phyloP scores from a whole-genome alignment of 2,888 invertebrate species.

The Emmelina monodactyla region DNA sequence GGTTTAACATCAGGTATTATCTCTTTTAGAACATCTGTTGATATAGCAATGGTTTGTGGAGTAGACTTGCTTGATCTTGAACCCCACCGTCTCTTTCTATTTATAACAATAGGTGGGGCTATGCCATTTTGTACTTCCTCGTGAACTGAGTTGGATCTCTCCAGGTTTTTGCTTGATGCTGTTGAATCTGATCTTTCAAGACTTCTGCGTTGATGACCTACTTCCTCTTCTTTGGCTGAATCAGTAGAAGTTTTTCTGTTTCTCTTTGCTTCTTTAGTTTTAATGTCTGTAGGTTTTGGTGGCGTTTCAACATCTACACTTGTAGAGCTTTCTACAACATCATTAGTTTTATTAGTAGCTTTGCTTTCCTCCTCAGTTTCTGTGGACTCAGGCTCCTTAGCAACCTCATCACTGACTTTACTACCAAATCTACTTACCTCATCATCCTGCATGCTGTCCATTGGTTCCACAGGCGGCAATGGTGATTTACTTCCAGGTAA shows the following conservation, averaged over 20 bases:
- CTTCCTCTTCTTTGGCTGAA: slow-evolving; percentile 17
- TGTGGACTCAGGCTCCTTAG: slow-evolving; percentile 30
- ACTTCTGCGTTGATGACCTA: slow-evolving; percentile 15
- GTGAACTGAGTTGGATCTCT: slow-evolving; percentile 25
- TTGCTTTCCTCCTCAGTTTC: slow-evolving; percentile 26
- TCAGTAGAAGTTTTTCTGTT: slow-evolving; percentile 23
- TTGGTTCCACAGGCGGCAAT: neutral
- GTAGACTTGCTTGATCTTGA: slow-evolving; percentile 50
- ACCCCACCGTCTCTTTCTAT: slow-evolving; percentile 56
- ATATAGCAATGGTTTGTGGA: slow-evolving; percentile 72
- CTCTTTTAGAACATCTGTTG: slow-evolving; percentile 76
- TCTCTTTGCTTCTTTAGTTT: slow-evolving; percentile 11
- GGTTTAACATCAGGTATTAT: slow-evolving; percentile 70
- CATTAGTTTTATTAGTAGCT: slow-evolving; percentile 42
- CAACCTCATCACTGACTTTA: slow-evolving; percentile 20
- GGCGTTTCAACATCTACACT: slow-evolving; percentile 17
- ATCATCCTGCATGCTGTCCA: slow-evolving; percentile 8
- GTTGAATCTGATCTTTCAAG: neutral
- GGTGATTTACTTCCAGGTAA: no score
- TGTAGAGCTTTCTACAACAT: slow-evolving; percentile 46
- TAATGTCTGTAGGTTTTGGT: neutral
- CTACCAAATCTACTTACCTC: slow-evolving; percentile 53
- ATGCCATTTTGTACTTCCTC: slow-evolving; percentile 35
- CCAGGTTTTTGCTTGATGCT: slow-evolving; percentile 12
- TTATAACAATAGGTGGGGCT: slow-evolving; percentile 32